Conservation (phyloP, 1,140 invertebrate genomes). For the Drosophila mojavensis region DNA sequence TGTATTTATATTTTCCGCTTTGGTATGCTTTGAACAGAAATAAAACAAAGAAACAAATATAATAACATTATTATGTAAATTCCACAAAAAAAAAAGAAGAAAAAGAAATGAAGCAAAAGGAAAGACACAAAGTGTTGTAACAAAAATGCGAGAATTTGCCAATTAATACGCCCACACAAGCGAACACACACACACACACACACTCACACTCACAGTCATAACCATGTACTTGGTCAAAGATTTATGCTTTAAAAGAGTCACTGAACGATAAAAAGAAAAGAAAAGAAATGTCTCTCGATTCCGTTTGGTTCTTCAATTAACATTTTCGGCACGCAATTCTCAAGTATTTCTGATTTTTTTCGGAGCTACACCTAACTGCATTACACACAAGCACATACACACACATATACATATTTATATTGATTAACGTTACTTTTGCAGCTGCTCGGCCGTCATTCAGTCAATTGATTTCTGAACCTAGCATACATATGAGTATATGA, state of each 20-base stretch:
- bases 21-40: constrained; percentile 42
- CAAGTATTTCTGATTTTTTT: constrained; percentile 17
- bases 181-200: neutral
- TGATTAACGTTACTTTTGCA: constrained; percentile 43
- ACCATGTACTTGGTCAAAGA: constrained; percentile 16
- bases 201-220: neutral
- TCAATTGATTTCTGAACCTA: neutral
- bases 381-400: neutral
- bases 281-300: constrained; percentile 22
- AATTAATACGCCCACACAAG: constrained; percentile 27
- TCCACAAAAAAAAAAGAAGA: neutral
- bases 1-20: constrained; percentile 27
- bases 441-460: neutral
- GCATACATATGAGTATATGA: no score
- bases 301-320: constrained; percentile 25
- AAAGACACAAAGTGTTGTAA: constrained; percentile 17
- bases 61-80: constrained; percentile 47
- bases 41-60: constrained; percentile 19
- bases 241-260: constrained; percentile 52
- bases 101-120: neutral
- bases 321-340: constrained; percentile 45
- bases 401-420: neutral
- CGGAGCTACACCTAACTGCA: constrained; percentile 26
- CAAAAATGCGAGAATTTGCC: constrained; percentile 23
- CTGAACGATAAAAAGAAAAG: constrained; percentile 45